These are phyloP conservation scores for Bombyx huttoni DNA, from an alignment of 2,888 invertebrate species.

Conservation along the genomic window DNA sequence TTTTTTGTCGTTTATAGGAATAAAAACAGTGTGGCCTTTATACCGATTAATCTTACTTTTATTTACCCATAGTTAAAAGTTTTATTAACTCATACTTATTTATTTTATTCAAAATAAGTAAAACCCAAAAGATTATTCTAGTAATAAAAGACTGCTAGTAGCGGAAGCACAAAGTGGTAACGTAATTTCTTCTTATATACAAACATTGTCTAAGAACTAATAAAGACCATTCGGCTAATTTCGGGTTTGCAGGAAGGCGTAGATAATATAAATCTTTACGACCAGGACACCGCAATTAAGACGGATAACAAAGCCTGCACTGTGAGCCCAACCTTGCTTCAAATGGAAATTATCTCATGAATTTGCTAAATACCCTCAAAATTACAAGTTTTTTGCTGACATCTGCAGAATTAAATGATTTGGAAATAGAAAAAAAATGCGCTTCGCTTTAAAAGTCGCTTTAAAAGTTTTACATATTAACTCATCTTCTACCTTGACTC, in stretches of 20 bases:
- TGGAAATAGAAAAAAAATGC: too few species aligned
- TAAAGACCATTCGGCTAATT: not conserved
- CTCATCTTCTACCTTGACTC: not conserved
- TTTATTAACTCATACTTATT: too few species aligned
- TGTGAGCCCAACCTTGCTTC: not conserved
- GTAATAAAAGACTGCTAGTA: not conserved
- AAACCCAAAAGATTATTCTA: not conserved
- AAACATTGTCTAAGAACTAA: not conserved
- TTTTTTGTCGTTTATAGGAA: too few species aligned
- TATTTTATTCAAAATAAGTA: too few species aligned
- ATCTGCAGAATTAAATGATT: too few species aligned
- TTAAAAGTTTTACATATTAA: not conserved
- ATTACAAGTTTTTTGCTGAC: too few species aligned
- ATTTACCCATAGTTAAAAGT: too few species aligned
- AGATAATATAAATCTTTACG: slow-evolving; percentile 1
- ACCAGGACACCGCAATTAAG: not conserved
- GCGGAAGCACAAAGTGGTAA: not conserved
- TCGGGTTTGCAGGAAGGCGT: not conserved
- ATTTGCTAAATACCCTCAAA: not conserved
- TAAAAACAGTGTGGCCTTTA: too few species aligned
- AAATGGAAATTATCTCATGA: not conserved
- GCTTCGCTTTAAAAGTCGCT: too few species aligned
- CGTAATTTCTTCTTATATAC: not conserved
- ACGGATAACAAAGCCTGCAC: not conserved
- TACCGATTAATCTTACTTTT: too few species aligned